Evolutionary conservation across 1,140 invertebrate species (phyloP), one percentile per base, ranked within the genome.

Genomic region (Amphibalanus amphitrite): DNA sequence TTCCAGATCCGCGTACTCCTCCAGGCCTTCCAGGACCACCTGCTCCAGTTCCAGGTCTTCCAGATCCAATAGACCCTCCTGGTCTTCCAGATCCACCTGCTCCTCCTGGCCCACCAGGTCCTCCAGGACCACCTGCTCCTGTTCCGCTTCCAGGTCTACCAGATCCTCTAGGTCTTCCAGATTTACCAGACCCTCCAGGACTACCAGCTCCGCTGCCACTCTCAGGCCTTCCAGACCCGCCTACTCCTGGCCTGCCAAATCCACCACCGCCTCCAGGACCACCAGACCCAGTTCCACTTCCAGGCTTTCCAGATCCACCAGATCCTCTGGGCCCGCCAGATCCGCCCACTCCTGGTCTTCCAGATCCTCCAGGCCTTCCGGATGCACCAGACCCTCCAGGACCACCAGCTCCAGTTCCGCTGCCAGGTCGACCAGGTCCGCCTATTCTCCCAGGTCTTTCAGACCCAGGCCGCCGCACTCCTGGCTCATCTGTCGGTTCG

Each of bases 91-190:
- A 72, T 64, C 59, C 72, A 69, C 69, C 74, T 26, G 70, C 47
- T 67, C 67, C 68, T 68, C 69, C 33, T 26, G 72, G 69, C 30
- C 71, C 59, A 30, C 33, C 71, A 68, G 28, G 0, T 23, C 70
- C 69, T 71, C 72, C 75, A 70, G 64, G 38, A 1, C 38, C 69
- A 6, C 47, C 67, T 6, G 64, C 38, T 72, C 75, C 75, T 71
- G 69, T 59, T 71, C 30, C 29, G 20, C 71, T 74, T 67, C 47
- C 69, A 70, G 69, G 38, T 64, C 71, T 70, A 33, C 64, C 40
- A 0, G 28, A 40, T 70, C 59, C 71, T 72, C 28, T 15, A 70
- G 29, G 29, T 67, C 70, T 69, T 70, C 28, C 25, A 23, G 29
- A 70, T 70, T 64, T 29, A 26, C 69, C 64, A n/a, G n/a, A 38